Conservation (phyloP, 2,888 invertebrate species). For the Lepidonotus clava region DNA sequence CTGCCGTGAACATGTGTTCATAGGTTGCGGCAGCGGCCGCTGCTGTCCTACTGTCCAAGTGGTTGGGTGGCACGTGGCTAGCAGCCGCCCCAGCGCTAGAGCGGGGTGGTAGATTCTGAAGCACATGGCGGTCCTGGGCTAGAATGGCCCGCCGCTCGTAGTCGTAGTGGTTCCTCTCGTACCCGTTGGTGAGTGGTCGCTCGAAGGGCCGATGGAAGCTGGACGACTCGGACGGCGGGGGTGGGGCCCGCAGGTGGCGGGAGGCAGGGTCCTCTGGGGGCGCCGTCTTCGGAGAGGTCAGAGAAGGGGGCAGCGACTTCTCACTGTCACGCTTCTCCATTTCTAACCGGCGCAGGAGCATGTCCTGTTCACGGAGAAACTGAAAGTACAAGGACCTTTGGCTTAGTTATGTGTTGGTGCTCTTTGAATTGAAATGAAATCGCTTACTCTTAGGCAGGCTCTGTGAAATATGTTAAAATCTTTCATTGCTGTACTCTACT, state of each 20-base stretch:
- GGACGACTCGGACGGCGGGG: not conserved
- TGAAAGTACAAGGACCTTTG: no score
- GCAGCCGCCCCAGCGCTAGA: not conserved
- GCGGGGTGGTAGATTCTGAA: conserved; percentile 31
- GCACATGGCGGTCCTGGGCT: conserved; percentile 52
- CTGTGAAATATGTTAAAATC: no score
- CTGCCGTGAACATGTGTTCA: not conserved
- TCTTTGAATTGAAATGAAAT: no score
- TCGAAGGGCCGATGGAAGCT: conserved; percentile 57
- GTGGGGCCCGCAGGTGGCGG: not conserved
- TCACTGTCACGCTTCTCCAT: conserved; percentile 48
- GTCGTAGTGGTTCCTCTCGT: conserved; percentile 50
- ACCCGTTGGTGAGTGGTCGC: conserved; percentile 55
- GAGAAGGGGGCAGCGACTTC: conserved; percentile 18
- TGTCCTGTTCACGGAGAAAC: conserved; percentile 52
- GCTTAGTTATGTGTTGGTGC: no score
- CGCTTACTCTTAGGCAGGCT: no score
- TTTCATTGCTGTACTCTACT: no score
- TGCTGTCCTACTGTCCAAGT: not conserved
- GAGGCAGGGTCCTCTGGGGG: conserved; percentile 11
- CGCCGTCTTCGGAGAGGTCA: not conserved
- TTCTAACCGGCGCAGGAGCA: conserved; percentile 23
- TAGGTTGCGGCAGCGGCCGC: not conserved
- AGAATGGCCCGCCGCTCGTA: conserved; percentile 56
- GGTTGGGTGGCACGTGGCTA: not conserved